These are phyloP conservation scores for Anastrepha ludens DNA, from an alignment of 1,140 invertebrate genomes.

Conservation along the genomic window DNA sequence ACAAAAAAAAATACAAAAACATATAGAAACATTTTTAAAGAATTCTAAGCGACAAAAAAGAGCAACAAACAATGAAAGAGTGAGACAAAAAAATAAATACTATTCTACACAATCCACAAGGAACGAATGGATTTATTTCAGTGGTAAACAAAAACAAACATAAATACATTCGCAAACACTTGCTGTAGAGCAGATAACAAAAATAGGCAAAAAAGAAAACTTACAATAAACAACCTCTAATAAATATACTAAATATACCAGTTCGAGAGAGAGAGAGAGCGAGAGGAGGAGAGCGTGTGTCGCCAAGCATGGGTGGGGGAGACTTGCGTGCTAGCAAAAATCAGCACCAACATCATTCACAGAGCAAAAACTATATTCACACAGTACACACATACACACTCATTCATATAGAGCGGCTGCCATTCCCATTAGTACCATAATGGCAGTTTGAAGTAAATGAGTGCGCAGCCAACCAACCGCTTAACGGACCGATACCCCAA, in stretches of 20 bases:
- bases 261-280: background rate
- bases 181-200: background rate
- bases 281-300: background rate
- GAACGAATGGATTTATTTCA: background rate
- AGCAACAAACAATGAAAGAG: background rate
- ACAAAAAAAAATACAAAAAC: too few relatives aligned
- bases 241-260: background rate
- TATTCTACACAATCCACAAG: background rate
- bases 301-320: background rate
- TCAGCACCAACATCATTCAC: conserved; percentile 3
- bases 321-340: conserved; percentile 1
- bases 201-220: background rate
- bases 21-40: background rate
- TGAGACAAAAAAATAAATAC: background rate
- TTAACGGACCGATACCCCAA: conserved; percentile 17
- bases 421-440: conserved; percentile 19
- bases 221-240: background rate
- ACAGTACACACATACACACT: background rate
- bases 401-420: background rate
- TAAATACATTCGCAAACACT: background rate
- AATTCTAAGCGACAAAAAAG: background rate
- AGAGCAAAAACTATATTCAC: background rate
- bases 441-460: conserved; percentile 18
- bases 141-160: background rate
- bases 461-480: background rate